Conservation (phyloP, 2,888 invertebrate genomes). For the Stenoptilia bipunctidactyla region DNA sequence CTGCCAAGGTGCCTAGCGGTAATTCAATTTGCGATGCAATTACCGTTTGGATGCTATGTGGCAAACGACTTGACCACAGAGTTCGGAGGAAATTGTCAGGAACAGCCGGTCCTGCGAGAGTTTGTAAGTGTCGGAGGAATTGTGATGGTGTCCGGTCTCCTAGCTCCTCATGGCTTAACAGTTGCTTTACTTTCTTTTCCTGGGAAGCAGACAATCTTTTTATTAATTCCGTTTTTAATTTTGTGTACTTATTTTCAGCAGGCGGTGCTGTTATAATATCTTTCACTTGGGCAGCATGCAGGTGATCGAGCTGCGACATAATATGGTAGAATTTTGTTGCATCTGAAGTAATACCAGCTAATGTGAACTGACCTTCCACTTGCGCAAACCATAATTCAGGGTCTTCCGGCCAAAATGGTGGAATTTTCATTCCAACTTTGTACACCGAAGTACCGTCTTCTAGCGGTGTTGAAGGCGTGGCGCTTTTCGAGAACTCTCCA, state of each 20-base stretch:
- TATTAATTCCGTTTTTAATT: constrained; percentile 13
- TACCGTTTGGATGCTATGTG: no score
- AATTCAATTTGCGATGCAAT: constrained; percentile 9
- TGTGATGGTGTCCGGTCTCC: no score
- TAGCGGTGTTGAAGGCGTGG: no score
- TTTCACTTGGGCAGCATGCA: constrained; percentile 14
- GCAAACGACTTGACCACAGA: no score
- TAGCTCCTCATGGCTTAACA: constrained; percentile 13
- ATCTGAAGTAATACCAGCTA: constrained; percentile 14
- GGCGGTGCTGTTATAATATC: constrained; percentile 18
- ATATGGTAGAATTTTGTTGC: constrained; percentile 17
- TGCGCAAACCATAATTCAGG: constrained; percentile 19
- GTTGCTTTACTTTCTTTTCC: constrained; percentile 13
- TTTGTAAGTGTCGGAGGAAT: constrained; percentile 3
- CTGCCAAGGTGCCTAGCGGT: constrained; percentile 4
- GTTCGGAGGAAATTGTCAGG: constrained; percentile 12
- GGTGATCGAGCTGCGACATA: constrained; percentile 11
- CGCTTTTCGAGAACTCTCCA: no score
- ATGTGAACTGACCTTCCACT: constrained; percentile 18
- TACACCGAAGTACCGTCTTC: neutral
- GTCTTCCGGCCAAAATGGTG: constrained; percentile 19
- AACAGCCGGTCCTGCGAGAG: constrained; percentile 13
- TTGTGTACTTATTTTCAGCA: constrained; percentile 9
- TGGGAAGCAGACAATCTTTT: constrained; percentile 12
- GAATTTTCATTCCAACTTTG: constrained; percentile 7